These are phyloP conservation scores for Acanthosepion esculentum DNA, from an alignment of 2,888 invertebrate genomes.

Conservation along the genomic window DNA sequence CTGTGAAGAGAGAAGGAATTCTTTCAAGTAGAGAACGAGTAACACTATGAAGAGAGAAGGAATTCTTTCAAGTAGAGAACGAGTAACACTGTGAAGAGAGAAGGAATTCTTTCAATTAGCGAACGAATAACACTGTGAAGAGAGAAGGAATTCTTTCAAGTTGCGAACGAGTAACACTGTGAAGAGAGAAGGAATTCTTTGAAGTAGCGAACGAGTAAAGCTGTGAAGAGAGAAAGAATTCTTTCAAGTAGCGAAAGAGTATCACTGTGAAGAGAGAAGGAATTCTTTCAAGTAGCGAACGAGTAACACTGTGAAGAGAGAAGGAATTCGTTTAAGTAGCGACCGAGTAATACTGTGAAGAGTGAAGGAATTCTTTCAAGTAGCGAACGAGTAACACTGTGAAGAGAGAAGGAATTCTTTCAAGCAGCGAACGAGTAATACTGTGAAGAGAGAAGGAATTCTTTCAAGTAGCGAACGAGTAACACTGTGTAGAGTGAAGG, in stretches of 20 bases:
- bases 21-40: background rate
- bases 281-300: background rate
- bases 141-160: too few species aligned
- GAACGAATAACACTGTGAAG: background rate
- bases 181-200: constrained; percentile 46
- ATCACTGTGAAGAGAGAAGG: constrained; percentile 61
- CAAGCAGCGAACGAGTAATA: too few species aligned
- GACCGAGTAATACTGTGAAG: too few species aligned
- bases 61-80: too few species aligned
- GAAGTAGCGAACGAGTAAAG: background rate
- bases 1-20: constrained; percentile 59
- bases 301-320: background rate
- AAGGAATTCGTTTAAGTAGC: too few species aligned
- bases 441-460: constrained; percentile 59
- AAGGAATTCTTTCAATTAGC: background rate
- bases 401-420: too few species aligned
- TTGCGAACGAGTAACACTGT: too few species aligned
- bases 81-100: constrained; percentile 64
- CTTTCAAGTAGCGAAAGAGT: too few species aligned
- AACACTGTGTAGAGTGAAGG: too few species aligned
- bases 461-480: background rate
- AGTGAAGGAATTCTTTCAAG: constrained; percentile 1
- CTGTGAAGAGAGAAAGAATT: too few species aligned
- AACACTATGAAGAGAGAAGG: too few species aligned
- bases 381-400: background rate